Evolutionary conservation across 2,888 invertebrate genomes (phyloP), one percentile per base, ranked within the genome.

Genomic region (Protonemura montana): DNA sequence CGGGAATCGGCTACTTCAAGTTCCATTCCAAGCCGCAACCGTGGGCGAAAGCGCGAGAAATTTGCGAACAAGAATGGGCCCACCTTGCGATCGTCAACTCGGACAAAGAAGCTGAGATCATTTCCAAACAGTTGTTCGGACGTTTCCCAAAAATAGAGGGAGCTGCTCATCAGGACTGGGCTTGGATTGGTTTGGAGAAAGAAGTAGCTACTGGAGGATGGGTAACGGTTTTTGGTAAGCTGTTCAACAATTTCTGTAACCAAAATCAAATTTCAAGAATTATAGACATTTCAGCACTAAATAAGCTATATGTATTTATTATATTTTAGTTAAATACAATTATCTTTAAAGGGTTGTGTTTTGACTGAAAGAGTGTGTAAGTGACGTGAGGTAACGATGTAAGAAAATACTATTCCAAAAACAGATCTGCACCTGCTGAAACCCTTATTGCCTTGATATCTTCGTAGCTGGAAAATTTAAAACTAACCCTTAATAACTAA

Each of bases 11-110:
- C 16, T 85, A 85, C 78, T 86, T 84, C 86, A 86, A 86, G 41
- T 85, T 86, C 80, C 86, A 86, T 85, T 41, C 78, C 6, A 35
- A 86, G 13, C 41, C 78, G n/a, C 76, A 21, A 26, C 41, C 78
- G n/a, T 86, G 86, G 86, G 27, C 42, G 16, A 41, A 28, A 25
- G 86, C 86, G n/a, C 28, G 86, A 6, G 41, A 80, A 25, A n/a
- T 42, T 16, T 86, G 86, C 80, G 86, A 30, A 59, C 42, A 83
- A n/a, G 87, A 87, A 77, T 87, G 88, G 76, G 87, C 86, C 26
- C 88, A 89, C 76, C 87, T 88, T 29, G 88, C 87, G 10, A 87
- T 89, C 86, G 87, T 89, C 86, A 88, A 88, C 85, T 87, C 87
- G 16, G 87, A 88, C 25, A 86, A 88, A 25, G 88, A 88, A 80